These are phyloP conservation scores for Cinara cedri DNA, from an alignment of 2,888 invertebrate genomes.

Conservation along the genomic window DNA sequence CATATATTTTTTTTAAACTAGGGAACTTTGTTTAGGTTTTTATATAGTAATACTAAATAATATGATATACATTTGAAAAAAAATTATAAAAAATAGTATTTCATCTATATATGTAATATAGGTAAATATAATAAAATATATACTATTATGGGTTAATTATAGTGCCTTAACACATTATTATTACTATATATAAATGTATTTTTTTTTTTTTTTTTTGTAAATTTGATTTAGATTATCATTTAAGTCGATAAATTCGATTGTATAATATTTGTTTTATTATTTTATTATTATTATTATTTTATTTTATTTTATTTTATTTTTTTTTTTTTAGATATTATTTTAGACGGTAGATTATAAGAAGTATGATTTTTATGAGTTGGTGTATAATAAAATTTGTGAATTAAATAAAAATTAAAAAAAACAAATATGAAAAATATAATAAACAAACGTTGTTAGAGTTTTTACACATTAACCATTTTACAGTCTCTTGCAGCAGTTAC, in stretches of 20 bases:
- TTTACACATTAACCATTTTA: not conserved
- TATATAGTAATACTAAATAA: slow-evolving; percentile 42
- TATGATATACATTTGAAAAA: not conserved
- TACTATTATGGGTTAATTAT: slow-evolving; percentile 56
- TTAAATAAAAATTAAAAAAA: slow-evolving; percentile 40
- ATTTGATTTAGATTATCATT: slow-evolving; percentile 47
- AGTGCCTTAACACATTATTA: slow-evolving; percentile 54
- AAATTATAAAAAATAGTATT: no score
- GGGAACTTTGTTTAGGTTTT: slow-evolving; percentile 50
- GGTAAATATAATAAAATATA: slow-evolving; percentile 29
- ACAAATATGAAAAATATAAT: not conserved
- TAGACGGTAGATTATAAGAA: slow-evolving; percentile 33
- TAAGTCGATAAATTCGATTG: slow-evolving; percentile 37
- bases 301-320: slow-evolving; percentile 29
- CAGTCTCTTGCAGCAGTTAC: no score
- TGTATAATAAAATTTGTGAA: slow-evolving; percentile 54
- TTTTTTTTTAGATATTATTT: slow-evolving; percentile 45
- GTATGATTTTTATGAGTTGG: slow-evolving; percentile 51
- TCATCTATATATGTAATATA: slow-evolving; percentile 12
- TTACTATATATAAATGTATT: slow-evolving; percentile 3
- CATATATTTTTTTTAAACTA: slow-evolving; percentile 25
- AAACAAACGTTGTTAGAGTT: not conserved
- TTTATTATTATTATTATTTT: slow-evolving; percentile 14
- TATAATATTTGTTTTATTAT: slow-evolving; percentile 48
- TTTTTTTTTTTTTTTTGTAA: slow-evolving; percentile 43